Evolutionary conservation across 2,888 invertebrate species (phyloP).

Genomic region (Polietes domitor): DNA sequence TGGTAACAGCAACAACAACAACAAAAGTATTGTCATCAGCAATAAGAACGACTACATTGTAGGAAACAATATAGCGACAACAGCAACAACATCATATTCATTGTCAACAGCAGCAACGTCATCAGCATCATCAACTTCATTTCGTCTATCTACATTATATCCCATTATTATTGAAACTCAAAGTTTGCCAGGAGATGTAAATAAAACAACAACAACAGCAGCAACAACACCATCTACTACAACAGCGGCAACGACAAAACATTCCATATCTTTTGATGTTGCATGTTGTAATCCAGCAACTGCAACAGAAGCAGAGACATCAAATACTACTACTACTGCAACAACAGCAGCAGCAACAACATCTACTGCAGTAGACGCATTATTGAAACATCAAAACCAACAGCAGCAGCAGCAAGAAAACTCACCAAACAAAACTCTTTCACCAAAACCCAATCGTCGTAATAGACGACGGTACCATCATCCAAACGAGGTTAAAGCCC

Average conservation of each 20-base stretch:
- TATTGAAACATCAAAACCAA: constrained; percentile 32
- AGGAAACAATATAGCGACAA: background rate
- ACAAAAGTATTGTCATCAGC: constrained; percentile 30
- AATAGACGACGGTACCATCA: constrained; percentile 45
- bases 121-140: constrained; percentile 48
- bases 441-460: constrained; percentile 30
- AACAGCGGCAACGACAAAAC: constrained; percentile 29
- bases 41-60: constrained; percentile 16
- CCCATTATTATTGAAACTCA: constrained; percentile 68
- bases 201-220: constrained; percentile 19
- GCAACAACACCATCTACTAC: constrained; percentile 15
- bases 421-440: constrained; percentile 51
- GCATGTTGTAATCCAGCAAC: constrained; percentile 5
- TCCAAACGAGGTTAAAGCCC: constrained; percentile 65
- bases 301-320: constrained; percentile 29
- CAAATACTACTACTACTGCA: constrained; percentile 47
- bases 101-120: constrained; percentile 42
- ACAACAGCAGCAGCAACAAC: constrained; percentile 40
- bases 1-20: constrained; percentile 12
- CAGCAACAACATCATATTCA: constrained; percentile 11
- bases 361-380: constrained; percentile 62
- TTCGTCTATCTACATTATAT: constrained; percentile 61
- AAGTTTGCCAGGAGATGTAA: constrained; percentile 47
- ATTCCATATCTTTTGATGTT: constrained; percentile 41
- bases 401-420: constrained; percentile 45